Evolutionary conservation across 2,797 vertebrate species (phyloP).

Genomic region (Micromesistius poutassou): DNA sequence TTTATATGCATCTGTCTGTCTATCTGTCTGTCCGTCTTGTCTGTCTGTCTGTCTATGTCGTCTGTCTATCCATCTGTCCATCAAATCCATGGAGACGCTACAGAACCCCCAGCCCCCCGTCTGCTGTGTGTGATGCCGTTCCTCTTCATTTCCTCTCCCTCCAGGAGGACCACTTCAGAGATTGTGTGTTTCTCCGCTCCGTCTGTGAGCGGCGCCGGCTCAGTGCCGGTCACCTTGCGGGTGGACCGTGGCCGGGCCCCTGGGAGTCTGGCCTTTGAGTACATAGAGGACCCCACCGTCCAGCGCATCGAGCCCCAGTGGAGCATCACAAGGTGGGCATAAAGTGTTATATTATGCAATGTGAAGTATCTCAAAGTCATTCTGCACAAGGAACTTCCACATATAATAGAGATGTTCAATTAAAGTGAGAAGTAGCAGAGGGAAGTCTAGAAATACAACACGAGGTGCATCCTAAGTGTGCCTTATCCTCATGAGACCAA

Average conservation of each 20-base stretch:
- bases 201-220: constrained; percentile 78
- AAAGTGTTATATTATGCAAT: not conserved
- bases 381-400: not conserved
- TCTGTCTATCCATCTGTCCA: not conserved
- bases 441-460: no score
- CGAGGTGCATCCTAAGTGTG: no score
- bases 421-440: no score
- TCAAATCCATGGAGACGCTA: not conserved
- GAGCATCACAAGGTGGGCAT: constrained; percentile 89
- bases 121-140: not conserved
- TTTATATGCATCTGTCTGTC: not conserved
- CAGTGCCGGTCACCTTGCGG: constrained; percentile 78
- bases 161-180: constrained; percentile 82
- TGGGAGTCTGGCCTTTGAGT: constrained; percentile 83
- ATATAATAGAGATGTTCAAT: no score
- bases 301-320: constrained; percentile 92
- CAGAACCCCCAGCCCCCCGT: no score
- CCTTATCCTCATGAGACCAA: no score
- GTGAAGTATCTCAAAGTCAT: not conserved
- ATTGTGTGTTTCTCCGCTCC: constrained; percentile 89
- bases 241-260: constrained; percentile 85
- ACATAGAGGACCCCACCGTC: constrained; percentile 91
- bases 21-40: no score
- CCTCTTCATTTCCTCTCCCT: constrained; percentile 15
- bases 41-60: no score